A percentile compares a stretch with the other conserved stretches of the same genome.
Conservation (phyloP, 2,888 invertebrate species). For the Salpingus planirostris region DNA sequence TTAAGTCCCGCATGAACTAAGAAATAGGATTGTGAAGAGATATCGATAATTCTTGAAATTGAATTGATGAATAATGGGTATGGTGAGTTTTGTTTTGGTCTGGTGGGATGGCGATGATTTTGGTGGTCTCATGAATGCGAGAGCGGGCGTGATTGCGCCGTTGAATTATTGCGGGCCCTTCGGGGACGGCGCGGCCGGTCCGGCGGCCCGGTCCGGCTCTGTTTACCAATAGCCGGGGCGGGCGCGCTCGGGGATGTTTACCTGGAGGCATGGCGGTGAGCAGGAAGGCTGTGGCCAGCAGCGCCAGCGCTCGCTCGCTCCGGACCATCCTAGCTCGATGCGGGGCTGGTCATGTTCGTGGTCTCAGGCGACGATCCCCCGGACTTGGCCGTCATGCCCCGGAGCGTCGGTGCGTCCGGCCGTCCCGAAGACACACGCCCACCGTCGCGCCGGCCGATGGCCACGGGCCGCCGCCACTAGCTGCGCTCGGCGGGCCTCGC, state of each 20-base stretch:
- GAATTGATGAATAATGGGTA: no score
- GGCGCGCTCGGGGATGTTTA: slow-evolving; percentile 23
- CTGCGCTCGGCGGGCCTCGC: slow-evolving; percentile 32
- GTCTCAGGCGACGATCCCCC: slow-evolving; percentile 34
- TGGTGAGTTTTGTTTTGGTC: no score
- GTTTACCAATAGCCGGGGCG: neutral
- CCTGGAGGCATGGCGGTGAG: slow-evolving; percentile 40
- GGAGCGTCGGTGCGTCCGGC: slow-evolving; percentile 20
- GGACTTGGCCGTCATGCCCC: slow-evolving; percentile 40
- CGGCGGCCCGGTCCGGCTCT: no score
- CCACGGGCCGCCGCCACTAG: slow-evolving; percentile 34
- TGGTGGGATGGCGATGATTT: no score
- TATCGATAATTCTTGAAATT: no score
- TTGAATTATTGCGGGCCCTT: slow-evolving; percentile 3
- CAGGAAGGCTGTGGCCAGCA: slow-evolving; percentile 38
- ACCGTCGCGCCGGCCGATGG: slow-evolving; percentile 18
- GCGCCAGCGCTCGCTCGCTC: slow-evolving; percentile 35
- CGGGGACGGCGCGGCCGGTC: neutral
- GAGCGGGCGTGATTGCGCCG: no score
- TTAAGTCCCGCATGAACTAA: no score
- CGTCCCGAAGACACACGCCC: slow-evolving; percentile 20
- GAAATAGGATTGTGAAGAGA: no score
- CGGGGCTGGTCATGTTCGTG: slow-evolving; percentile 34
- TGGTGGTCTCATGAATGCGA: no score
- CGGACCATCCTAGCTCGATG: slow-evolving; percentile 37